Percentiles rank a stretch among this genome's conserved stretches.
These are phyloP conservation scores for Brachystomella parvula DNA, from an alignment of 1,140 invertebrate species.

Conservation along the genomic window DNA sequence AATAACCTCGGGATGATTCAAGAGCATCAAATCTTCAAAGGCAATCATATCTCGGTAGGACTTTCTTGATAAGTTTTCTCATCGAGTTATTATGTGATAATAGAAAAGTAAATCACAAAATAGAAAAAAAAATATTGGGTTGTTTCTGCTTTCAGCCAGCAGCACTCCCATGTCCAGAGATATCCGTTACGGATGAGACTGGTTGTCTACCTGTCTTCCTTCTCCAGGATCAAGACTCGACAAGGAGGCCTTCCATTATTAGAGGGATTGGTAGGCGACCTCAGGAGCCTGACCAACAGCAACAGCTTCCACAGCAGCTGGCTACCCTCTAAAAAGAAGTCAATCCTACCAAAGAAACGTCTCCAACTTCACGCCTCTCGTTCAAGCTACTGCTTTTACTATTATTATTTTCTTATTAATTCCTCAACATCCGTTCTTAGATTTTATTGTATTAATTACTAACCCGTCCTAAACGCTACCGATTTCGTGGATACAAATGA, in stretches of 20 bases:
- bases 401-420: neutral
- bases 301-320: neutral
- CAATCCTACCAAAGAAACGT: neutral
- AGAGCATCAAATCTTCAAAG: slow-evolving; percentile 54
- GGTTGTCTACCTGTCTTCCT: slow-evolving; percentile 52
- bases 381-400: neutral
- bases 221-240: slow-evolving; percentile 51
- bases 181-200: slow-evolving; percentile 80
- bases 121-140: slow-evolving; percentile 12
- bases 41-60: slow-evolving; percentile 45
- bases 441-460: too few relatives aligned
- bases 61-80: slow-evolving; percentile 33
- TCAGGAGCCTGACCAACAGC: slow-evolving; percentile 22
- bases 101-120: neutral
- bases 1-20: slow-evolving; percentile 72
- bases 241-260: slow-evolving; percentile 66
- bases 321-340: neutral
- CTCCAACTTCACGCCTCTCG: neutral
- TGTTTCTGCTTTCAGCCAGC: slow-evolving; percentile 24
- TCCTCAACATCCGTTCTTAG: too few relatives aligned
- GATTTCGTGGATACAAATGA: too few relatives aligned
- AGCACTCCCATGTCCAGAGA: slow-evolving; percentile 57
- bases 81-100: neutral
- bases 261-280: slow-evolving; percentile 56
- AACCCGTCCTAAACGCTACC: too few relatives aligned